These are phyloP conservation scores for Zaprionus gabonicus DNA, from an alignment of 1,140 invertebrate species.

Conservation along the genomic window DNA sequence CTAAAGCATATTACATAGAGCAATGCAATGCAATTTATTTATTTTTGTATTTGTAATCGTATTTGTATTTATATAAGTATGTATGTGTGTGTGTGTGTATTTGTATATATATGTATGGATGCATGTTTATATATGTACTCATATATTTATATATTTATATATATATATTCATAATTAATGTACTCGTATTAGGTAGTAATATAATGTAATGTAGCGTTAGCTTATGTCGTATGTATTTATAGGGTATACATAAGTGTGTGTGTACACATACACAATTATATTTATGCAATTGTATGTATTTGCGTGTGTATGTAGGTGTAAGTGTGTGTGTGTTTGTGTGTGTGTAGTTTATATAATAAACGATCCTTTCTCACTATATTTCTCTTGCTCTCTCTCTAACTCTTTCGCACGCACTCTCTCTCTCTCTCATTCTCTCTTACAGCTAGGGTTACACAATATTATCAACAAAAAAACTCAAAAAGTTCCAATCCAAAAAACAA, in stretches of 20 bases:
- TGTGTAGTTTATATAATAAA: conserved; percentile 80
- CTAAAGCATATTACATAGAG: conserved; percentile 62
- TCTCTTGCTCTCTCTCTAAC: conserved; percentile 26
- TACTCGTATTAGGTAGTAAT: conserved; percentile 68
- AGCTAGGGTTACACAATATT: conserved; percentile 60
- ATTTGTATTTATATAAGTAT: conserved; percentile 20
- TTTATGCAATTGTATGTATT: conserved; percentile 26
- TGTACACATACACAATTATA: conserved; percentile 52
- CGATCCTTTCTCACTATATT: conserved; percentile 54
- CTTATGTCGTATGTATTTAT: conserved; percentile 68
- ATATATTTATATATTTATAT: conserved; percentile 51
- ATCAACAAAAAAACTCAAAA: conserved; percentile 77
- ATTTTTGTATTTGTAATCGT: conserved; percentile 15
- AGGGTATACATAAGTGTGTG: conserved; percentile 58
- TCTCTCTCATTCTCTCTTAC: conserved; percentile 33
- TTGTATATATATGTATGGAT: conserved; percentile 11
- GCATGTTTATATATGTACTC: conserved; percentile 28
- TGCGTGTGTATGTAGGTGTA: conserved; percentile 45
- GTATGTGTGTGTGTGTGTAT: conserved; percentile 32
- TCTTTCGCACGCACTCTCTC: conserved; percentile 17
- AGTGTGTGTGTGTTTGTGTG: conserved; percentile 55
- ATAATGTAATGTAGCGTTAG: conserved; percentile 79
- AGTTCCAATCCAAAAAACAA: conserved; percentile 60
- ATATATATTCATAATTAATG: conserved; percentile 42
- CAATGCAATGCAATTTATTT: conserved; percentile 35